A percentile compares a stretch with the other conserved stretches of the same genome.
phyloP scores from a whole-genome alignment of 2,888 invertebrate species.

The Parnassius smintheus region DNA sequence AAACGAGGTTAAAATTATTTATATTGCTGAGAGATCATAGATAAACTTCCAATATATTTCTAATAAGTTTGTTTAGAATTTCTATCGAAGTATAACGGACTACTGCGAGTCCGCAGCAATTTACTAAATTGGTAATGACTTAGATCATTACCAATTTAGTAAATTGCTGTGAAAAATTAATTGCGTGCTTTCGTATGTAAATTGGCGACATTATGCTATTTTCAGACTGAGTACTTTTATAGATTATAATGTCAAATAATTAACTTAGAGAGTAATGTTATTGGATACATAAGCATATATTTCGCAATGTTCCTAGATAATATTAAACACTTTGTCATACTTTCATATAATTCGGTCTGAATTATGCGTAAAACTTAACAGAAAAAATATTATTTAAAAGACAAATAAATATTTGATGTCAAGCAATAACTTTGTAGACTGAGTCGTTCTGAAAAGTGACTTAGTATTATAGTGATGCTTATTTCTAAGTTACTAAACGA shows the following conservation, averaged over 20 bases:
- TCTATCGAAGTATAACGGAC: neutral
- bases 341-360: conserved; percentile 13
- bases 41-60: neutral
- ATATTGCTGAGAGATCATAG: neutral
- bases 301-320: conserved; percentile 3
- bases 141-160: no score
- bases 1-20: neutral
- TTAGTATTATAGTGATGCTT: conserved; percentile 17
- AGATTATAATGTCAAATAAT: conserved; percentile 18
- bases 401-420: conserved; percentile 36
- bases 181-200: conserved; percentile 18
- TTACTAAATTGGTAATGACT: neutral
- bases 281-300: conserved; percentile 19
- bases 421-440: conserved; percentile 71
- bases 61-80: neutral
- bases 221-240: conserved; percentile 27
- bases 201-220: conserved; percentile 18
- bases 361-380: conserved; percentile 6
- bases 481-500: conserved; percentile 8
- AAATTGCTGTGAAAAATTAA: no score
- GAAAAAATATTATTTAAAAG: conserved; percentile 11
- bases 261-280: conserved; percentile 20
- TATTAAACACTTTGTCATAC: conserved; percentile 4
- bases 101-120: neutral
- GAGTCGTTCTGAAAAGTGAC: conserved; percentile 55